Conservation (phyloP, 2,797 vertebrate species). For the Sylvia borin region DNA sequence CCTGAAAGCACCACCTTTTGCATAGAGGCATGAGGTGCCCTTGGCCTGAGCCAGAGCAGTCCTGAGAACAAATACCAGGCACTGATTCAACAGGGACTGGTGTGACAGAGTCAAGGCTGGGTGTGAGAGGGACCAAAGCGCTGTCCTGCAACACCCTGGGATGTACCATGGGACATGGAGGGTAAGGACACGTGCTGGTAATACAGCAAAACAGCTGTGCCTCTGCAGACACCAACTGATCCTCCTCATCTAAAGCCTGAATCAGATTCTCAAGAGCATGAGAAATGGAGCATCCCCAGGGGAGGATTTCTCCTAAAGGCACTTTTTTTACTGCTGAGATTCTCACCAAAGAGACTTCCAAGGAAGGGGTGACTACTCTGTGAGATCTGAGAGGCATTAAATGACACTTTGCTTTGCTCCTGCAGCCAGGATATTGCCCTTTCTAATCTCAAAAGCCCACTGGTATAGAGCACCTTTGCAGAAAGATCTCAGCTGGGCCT, state of each 20-base stretch:
- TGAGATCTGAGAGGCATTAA: neutral
- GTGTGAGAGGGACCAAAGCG: neutral
- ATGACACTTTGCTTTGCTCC: neutral
- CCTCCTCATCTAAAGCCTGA: neutral
- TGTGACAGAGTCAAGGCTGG: neutral
- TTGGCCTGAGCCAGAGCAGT: neutral
- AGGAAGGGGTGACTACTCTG: neutral
- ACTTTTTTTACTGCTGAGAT: neutral
- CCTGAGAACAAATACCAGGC: conserved; percentile 26
- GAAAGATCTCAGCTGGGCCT: neutral
- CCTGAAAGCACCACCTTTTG: conserved; percentile 29
- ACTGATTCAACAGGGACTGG: neutral
- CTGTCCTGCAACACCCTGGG: neutral
- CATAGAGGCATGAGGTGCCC: neutral
- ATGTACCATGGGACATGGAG: neutral
- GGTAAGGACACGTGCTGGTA: neutral
- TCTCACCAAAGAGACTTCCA: neutral
- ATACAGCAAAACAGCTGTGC: neutral
- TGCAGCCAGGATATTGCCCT: neutral
- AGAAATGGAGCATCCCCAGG: neutral
- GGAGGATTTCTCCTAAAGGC: neutral
- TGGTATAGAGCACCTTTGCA: neutral
- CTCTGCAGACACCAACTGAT: neutral
- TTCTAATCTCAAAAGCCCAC: neutral
- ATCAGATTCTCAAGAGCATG: neutral